Conservation (phyloP, 2,888 invertebrate genomes). For the Ditula angustiorana region DNA sequence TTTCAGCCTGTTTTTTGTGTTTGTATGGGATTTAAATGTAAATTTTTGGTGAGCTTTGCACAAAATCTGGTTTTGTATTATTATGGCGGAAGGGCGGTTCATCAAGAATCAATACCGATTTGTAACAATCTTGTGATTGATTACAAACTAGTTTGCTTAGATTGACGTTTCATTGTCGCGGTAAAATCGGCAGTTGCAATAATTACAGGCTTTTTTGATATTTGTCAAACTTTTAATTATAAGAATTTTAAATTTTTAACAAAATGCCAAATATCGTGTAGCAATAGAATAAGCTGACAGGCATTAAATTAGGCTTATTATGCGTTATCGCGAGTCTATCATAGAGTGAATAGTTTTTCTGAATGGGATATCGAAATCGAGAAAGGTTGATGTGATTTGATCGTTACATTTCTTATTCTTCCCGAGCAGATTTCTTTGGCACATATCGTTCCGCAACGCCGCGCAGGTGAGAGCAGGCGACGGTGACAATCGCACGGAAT, state of each 20-base stretch:
- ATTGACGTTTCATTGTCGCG: constrained; percentile 68
- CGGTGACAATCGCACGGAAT: constrained; percentile 68
- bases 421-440: constrained; percentile 52
- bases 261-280: not conserved
- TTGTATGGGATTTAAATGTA: constrained; percentile 81
- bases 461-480: constrained; percentile 75
- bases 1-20: constrained; percentile 77
- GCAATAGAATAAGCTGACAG: not conserved
- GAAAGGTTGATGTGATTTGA: constrained; percentile 32
- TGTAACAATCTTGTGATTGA: constrained; percentile 83
- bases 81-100: constrained; percentile 72
- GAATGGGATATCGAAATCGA: constrained; percentile 19
- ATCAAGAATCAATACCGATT: constrained; percentile 73
- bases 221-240: constrained; percentile 22
- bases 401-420: constrained; percentile 52
- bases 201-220: constrained; percentile 60
- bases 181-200: constrained; percentile 49
- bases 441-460: constrained; percentile 64
- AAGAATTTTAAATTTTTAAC: not conserved
- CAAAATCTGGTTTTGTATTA: constrained; percentile 72
- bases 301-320: constrained; percentile 7
- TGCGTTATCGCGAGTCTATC: constrained; percentile 4
- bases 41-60: constrained; percentile 78
- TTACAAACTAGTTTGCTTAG: constrained; percentile 80
- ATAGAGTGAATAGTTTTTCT: constrained; percentile 17